phyloP scores from a whole-genome alignment of 2,113 vertebrate species.

The Scalopus aquaticus region DNA sequence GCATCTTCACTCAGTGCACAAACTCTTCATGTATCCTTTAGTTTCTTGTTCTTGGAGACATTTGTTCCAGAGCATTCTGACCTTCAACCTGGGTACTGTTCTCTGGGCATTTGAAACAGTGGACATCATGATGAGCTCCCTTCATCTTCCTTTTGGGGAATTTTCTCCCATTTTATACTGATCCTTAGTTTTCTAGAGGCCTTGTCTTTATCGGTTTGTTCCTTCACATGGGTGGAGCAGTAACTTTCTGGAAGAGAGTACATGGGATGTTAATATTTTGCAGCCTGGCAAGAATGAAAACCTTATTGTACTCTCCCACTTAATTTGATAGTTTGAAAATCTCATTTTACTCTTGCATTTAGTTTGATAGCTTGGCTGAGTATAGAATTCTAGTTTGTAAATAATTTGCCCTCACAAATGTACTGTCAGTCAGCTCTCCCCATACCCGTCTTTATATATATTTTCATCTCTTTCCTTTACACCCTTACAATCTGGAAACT shows the following conservation, averaged over 20 bases:
- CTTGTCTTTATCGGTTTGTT: not conserved
- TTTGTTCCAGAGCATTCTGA: constrained; percentile 20
- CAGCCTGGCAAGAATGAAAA: constrained; percentile 20
- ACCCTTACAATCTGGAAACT: not conserved
- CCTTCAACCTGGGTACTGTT: not conserved
- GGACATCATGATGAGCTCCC: not conserved
- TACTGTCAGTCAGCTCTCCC: not conserved
- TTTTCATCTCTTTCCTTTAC: constrained; percentile 2
- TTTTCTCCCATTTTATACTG: not conserved
- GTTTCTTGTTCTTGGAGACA: not conserved
- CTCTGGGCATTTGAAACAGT: not conserved
- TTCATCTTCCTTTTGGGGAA: not conserved
- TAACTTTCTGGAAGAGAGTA: constrained; percentile 31
- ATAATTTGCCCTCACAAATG: constrained; percentile 26
- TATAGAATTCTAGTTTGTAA: constrained; percentile 43
- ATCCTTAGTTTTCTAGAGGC: not conserved
- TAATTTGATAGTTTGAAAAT: constrained; percentile 32
- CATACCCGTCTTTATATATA: not conserved
- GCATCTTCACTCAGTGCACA: constrained; percentile 4
- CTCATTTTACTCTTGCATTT: constrained; percentile 7
- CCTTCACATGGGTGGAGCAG: constrained; percentile 24
- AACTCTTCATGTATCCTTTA: not conserved
- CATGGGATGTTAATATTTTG: not conserved
- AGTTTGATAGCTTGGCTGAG: constrained; percentile 1
- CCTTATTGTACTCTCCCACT: not conserved